Conservation (phyloP, 1,140 invertebrate genomes). For the Scaptomyza graminum region DNA sequence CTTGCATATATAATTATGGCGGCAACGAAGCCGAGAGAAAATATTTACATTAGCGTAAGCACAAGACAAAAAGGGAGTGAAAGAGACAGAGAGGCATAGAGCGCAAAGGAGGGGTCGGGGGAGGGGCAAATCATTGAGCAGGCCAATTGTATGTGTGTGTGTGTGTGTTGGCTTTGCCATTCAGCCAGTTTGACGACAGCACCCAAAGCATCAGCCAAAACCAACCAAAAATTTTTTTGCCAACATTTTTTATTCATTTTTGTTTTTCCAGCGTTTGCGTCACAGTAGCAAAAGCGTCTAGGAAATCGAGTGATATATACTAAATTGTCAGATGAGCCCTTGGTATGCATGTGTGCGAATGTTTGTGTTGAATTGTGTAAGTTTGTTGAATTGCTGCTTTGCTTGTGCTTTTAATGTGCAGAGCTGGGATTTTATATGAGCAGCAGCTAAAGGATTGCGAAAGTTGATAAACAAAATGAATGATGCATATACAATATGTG, state of each 20-base stretch:
- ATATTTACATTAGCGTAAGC: constrained; percentile 81
- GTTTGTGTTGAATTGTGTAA: constrained; percentile 12
- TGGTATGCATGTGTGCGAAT: constrained; percentile 11
- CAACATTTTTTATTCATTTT: constrained; percentile 20
- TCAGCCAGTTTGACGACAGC: constrained; percentile 81
- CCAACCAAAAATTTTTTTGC: constrained; percentile 10
- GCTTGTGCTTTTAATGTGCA: constrained; percentile 47
- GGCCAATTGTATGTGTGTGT: constrained; percentile 66
- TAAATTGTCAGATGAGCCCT: constrained; percentile 39
- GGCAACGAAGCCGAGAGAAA: constrained; percentile 50
- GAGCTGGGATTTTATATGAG: constrained; percentile 33
- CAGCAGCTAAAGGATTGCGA: constrained; percentile 36
- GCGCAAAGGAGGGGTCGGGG: too few species aligned
- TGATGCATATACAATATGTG: constrained; percentile 8
- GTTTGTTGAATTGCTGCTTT: constrained; percentile 27
- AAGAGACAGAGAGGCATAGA: too few species aligned
- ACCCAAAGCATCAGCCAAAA: constrained; percentile 51
- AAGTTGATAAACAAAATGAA: constrained; percentile 45
- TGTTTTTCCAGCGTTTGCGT: constrained; percentile 54
- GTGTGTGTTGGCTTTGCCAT: constrained; percentile 55
- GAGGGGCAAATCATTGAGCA: constrained; percentile 62
- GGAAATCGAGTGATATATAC: constrained; percentile 45
- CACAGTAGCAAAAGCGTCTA: constrained; percentile 57
- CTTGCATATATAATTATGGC: constrained; percentile 78
- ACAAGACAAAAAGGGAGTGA: constrained; percentile 19